phyloP scores from a whole-genome alignment of 2,113 vertebrate species.

The Bambusicola thoracicus region DNA sequence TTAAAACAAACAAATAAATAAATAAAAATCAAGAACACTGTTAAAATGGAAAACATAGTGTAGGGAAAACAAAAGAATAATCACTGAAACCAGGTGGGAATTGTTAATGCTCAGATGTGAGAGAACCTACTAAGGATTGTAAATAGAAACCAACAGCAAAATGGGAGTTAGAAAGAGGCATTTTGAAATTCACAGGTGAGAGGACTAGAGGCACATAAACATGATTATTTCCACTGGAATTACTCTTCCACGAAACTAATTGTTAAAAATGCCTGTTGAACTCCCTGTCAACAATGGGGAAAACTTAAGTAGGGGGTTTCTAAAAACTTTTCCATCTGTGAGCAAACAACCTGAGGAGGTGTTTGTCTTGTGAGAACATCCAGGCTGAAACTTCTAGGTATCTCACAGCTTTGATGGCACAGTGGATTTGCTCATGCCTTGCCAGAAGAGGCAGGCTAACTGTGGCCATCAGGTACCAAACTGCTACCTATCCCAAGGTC shows the following conservation, averaged over 20 bases:
- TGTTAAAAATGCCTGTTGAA: background rate
- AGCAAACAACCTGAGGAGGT: background rate
- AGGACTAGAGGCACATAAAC: background rate
- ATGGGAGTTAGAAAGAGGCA: background rate
- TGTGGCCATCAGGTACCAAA: fast-evolving
- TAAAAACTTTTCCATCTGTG: background rate
- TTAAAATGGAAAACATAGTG: background rate
- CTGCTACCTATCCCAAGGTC: background rate
- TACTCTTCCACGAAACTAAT: background rate
- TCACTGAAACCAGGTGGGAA: background rate
- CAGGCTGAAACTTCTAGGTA: background rate
- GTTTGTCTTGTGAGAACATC: background rate
- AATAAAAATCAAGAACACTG: background rate
- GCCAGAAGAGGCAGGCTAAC: background rate
- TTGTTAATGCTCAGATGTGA: background rate
- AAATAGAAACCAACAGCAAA: background rate
- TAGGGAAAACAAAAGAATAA: background rate
- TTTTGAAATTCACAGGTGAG: background rate
- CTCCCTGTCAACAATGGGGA: background rate
- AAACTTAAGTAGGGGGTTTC: background rate
- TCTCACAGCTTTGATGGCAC: background rate
- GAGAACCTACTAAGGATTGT: background rate
- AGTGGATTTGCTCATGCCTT: background rate
- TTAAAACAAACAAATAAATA: too few relatives aligned
- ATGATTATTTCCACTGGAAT: background rate